Conservation (phyloP, 35 echinoderm and acorn worm species). For the Ptychodera flava region DNA sequence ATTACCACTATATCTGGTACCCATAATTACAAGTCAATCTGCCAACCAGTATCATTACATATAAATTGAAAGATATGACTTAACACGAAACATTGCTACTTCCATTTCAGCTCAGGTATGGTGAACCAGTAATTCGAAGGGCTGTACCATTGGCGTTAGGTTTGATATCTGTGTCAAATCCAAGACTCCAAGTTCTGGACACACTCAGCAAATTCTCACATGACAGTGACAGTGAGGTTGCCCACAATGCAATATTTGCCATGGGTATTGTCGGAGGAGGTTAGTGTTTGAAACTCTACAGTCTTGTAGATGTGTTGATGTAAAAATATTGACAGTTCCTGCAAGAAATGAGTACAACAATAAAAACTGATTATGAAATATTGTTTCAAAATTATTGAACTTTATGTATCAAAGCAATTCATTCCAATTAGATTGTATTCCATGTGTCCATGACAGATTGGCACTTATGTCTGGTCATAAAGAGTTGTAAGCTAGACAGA, state of each 20-base stretch:
- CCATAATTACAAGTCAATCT: too few species aligned
- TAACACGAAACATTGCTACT: too few species aligned
- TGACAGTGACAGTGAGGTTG: constrained; percentile 87
- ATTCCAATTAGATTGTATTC: not conserved
- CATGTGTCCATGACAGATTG: not conserved
- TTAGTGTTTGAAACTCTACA: too few species aligned
- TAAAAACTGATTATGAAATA: not conserved
- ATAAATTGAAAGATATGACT: too few species aligned
- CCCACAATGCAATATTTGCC: constrained; percentile 98
- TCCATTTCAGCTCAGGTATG: constrained; percentile 72
- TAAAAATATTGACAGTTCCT: too few species aligned
- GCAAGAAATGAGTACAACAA: not conserved
- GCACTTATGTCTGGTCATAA: not conserved
- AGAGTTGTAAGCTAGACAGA: too few species aligned
- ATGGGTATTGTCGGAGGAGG: constrained; percentile 98
- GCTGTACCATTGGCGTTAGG: constrained; percentile 78
- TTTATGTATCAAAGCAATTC: not conserved
- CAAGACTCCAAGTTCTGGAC: constrained; percentile 91
- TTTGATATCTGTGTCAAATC: constrained; percentile 92
- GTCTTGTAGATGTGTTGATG: too few species aligned
- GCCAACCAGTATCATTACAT: too few species aligned
- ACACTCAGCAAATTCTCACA: constrained; percentile 98
- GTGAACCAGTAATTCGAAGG: constrained; percentile 86
- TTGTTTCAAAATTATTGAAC: not conserved
- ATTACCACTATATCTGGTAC: too few species aligned